phyloP scores from a whole-genome alignment of 2,113 vertebrate genomes.

The Acrocephalus arundinaceus region DNA sequence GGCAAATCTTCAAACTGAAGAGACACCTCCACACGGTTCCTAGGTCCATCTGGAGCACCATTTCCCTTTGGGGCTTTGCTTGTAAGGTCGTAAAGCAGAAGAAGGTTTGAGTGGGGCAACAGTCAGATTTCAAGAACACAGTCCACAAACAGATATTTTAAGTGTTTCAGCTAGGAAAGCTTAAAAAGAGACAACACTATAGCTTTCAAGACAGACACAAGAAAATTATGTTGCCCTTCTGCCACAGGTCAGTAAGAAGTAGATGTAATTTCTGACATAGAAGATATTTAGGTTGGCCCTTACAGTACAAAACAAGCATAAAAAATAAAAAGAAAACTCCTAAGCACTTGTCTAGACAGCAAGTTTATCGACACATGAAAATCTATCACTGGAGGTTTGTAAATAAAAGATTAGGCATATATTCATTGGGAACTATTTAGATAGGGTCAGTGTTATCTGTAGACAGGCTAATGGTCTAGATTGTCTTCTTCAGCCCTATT shows the following conservation, averaged over 20 bases:
- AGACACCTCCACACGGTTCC: background rate
- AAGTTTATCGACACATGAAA: background rate
- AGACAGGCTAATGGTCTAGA: background rate
- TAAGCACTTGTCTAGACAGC: background rate
- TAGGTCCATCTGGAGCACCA: background rate
- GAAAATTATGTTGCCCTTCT: background rate
- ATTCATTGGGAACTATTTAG: background rate
- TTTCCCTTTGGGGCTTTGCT: background rate
- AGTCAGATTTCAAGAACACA: background rate
- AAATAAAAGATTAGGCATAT: background rate
- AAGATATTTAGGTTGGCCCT: background rate
- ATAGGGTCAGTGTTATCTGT: background rate
- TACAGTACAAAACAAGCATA: background rate
- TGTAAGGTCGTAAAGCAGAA: background rate
- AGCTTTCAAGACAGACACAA: background rate
- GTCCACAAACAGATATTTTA: background rate
- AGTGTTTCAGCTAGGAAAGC: background rate
- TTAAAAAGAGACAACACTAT: background rate
- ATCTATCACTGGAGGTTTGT: background rate
- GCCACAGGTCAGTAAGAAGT: background rate
- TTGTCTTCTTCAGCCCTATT: background rate
- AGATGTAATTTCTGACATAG: background rate
- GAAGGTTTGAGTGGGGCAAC: background rate
- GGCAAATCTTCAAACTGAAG: background rate
- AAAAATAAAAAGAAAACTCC: background rate